Conservation (phyloP, 1,140 invertebrate species). For the Pogonus chalceus region DNA sequence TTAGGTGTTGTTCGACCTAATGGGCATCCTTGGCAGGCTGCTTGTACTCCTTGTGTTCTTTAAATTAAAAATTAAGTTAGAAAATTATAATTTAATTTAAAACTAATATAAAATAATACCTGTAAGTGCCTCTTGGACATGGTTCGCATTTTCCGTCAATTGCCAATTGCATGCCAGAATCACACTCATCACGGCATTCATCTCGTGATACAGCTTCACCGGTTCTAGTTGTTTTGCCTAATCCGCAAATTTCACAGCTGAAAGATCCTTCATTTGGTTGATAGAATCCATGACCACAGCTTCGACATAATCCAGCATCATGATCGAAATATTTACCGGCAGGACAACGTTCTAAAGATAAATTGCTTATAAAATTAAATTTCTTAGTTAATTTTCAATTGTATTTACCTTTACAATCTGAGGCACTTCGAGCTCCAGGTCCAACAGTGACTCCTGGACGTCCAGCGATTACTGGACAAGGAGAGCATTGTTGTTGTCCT, state of each 20-base stretch:
- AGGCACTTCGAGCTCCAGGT: constrained; percentile 71
- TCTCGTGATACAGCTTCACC: constrained; percentile 79
- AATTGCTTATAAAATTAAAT: neutral
- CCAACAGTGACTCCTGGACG: constrained; percentile 77
- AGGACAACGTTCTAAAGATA: constrained; percentile 66
- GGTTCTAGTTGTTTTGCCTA: constrained; percentile 87
- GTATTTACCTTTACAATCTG: constrained; percentile 87
- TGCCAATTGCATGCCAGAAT: constrained; percentile 77
- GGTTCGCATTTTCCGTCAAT: constrained; percentile 84
- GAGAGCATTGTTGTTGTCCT: constrained; percentile 77
- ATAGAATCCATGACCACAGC: constrained; percentile 90
- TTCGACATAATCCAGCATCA: constrained; percentile 69
- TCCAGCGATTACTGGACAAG: constrained; percentile 80
- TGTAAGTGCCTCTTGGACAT: constrained; percentile 83
- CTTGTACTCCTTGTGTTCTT: constrained; percentile 78
- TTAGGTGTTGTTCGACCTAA: constrained; percentile 78
- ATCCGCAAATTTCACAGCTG: constrained; percentile 75
- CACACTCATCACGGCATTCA: constrained; percentile 86
- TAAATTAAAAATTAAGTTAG: too few species aligned
- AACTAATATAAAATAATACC: too few species aligned
- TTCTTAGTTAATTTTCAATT: too few species aligned
- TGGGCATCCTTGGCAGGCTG: constrained; percentile 82
- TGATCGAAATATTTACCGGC: constrained; percentile 88
- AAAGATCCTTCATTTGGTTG: constrained; percentile 88
- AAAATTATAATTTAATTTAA: too few species aligned